These are phyloP conservation scores for Caenorhabditis sp. DNA, from an alignment of 2,888 invertebrate genomes.

Conservation along the genomic window DNA sequence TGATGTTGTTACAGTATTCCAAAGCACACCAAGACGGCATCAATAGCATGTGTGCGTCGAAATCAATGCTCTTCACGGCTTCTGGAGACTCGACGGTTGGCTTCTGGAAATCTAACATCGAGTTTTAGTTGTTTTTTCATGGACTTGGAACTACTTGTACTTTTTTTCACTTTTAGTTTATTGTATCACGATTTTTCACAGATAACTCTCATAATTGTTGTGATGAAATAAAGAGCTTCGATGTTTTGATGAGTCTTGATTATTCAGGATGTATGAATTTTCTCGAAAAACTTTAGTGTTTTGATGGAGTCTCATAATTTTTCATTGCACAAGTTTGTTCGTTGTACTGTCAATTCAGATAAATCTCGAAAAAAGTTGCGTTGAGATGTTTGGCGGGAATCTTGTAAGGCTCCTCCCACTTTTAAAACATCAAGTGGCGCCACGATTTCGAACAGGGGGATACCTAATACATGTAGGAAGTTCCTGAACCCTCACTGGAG, in stretches of 20 bases:
- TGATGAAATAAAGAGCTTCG: slow-evolving; percentile 51
- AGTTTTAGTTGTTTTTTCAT: slow-evolving; percentile 17
- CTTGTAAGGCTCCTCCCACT: no score
- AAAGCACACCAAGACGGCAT: slow-evolving; percentile 85
- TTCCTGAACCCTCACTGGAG: no score
- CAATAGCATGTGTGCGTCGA: slow-evolving; percentile 88
- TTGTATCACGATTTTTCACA: slow-evolving; percentile 3
- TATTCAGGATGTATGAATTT: no score
- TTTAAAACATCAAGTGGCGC: no score
- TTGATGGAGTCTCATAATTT: no score
- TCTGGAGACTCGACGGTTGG: slow-evolving; percentile 84
- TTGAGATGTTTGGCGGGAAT: no score
- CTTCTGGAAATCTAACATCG: slow-evolving; percentile 60
- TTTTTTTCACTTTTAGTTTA: slow-evolving; percentile 22
- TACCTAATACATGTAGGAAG: no score
- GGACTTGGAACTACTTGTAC: slow-evolving; percentile 2
- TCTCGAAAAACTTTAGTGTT: no score
- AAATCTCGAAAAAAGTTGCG: no score
- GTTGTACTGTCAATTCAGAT: no score
- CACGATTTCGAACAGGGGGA: no score
- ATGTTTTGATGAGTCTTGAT: background rate
- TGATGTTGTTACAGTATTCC: slow-evolving; percentile 46
- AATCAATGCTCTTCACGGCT: slow-evolving; percentile 89
- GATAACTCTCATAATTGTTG: slow-evolving; percentile 33
- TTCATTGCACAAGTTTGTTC: no score